Evolutionary conservation across 2,888 invertebrate species (phyloP).

Genomic region (Gastrophysa polygoni): DNA sequence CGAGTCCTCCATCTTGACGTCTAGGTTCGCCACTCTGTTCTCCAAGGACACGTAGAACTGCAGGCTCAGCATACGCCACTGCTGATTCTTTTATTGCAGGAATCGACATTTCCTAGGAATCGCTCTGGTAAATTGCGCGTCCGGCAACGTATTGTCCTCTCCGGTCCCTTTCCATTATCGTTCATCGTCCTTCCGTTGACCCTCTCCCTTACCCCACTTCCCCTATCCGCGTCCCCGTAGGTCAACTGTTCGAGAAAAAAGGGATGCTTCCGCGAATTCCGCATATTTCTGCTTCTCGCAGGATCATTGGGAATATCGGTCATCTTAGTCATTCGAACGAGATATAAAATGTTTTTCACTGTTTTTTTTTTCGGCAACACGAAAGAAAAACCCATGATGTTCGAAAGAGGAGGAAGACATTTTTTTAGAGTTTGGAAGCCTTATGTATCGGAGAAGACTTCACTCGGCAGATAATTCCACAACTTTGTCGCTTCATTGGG

Average conservation of each 20-base stretch:
- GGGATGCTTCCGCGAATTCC: conserved; percentile 21
- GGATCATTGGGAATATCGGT: too few relatives aligned
- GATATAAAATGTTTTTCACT: too few relatives aligned
- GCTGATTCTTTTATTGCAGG: conserved; percentile 43
- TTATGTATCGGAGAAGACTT: too few relatives aligned
- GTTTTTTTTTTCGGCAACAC: too few relatives aligned
- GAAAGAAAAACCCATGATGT: too few relatives aligned
- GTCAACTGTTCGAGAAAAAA: background rate
- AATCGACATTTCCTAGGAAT: conserved; percentile 41
- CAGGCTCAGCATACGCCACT: background rate
- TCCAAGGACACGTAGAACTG: background rate
- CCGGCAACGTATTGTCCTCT: conserved; percentile 37
- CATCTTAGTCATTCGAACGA: too few relatives aligned
- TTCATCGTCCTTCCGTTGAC: conserved; percentile 25
- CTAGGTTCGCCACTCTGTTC: too few relatives aligned
- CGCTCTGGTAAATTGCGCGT: conserved; percentile 53
- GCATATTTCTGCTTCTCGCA: conserved; percentile 9
- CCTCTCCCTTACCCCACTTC: background rate
- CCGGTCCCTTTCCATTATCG: conserved; percentile 44
- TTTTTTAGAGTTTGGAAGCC: too few relatives aligned
- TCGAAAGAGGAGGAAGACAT: too few relatives aligned
- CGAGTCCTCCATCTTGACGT: too few relatives aligned
- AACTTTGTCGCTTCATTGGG: too few relatives aligned
- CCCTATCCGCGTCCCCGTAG: background rate
- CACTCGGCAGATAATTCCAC: too few relatives aligned